These are phyloP conservation scores for Myopa testacea DNA, from an alignment of 2,888 invertebrate genomes.

Conservation along the genomic window DNA sequence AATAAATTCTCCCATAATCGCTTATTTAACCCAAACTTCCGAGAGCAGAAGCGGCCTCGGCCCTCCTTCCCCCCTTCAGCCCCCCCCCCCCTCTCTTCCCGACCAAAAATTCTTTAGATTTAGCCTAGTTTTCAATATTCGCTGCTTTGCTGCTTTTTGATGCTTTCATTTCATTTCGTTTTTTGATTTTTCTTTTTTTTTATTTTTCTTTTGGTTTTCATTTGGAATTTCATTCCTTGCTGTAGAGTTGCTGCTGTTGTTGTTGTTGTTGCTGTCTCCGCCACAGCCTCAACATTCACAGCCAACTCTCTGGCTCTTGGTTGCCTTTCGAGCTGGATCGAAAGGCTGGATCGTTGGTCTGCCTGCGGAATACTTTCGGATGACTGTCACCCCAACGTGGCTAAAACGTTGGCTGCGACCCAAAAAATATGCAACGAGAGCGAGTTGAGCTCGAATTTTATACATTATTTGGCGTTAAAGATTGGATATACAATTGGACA, in stretches of 20 bases:
- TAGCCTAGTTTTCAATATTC: conserved; percentile 22
- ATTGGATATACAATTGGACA: not conserved
- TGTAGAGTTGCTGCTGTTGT: not conserved
- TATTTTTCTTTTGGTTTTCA: not conserved
- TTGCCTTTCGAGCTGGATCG: conserved; percentile 5
- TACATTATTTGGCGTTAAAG: conserved; percentile 16
- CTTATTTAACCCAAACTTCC: conserved; percentile 31
- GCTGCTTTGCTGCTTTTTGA: not conserved
- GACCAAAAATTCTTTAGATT: not conserved
- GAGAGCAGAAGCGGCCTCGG: not conserved
- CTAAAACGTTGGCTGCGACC: conserved; percentile 16
- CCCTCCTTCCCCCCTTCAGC: not conserved
- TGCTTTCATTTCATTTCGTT: not conserved
- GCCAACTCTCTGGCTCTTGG: not conserved
- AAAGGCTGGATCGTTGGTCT: not conserved
- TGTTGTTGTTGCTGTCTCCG: not conserved
- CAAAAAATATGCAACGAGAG: conserved; percentile 15
- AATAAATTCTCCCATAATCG: conserved; percentile 22
- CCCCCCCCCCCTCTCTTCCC: not conserved
- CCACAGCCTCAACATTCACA: not conserved
- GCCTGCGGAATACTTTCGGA: conserved; percentile 2
- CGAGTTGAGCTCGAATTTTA: conserved; percentile 24
- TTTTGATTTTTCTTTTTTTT: not conserved
- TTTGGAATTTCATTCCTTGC: not conserved
- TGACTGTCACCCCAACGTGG: conserved; percentile 24